Evolutionary conservation across 2,888 invertebrate species (phyloP).

Genomic region (Ceratothoa steindachneri): DNA sequence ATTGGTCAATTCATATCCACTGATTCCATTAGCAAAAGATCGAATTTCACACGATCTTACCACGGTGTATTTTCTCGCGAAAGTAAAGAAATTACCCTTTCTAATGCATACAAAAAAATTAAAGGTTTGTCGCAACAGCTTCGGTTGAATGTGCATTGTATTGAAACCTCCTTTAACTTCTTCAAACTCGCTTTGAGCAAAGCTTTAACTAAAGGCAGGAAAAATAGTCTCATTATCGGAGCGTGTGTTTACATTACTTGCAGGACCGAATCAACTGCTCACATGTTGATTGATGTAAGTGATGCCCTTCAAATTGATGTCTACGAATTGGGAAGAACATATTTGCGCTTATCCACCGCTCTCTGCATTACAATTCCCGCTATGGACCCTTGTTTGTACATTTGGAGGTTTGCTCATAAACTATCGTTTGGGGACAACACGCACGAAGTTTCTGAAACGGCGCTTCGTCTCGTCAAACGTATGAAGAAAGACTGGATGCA

Average conservation of each 20-base stretch:
- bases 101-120: slow-evolving; percentile 81
- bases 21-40: slow-evolving; percentile 72
- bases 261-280: slow-evolving; percentile 87
- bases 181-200: slow-evolving; percentile 83
- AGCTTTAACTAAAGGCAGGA: slow-evolving; percentile 84
- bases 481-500: slow-evolving; percentile 99
- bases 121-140: slow-evolving; percentile 80
- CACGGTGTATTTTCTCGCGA: slow-evolving; percentile 65
- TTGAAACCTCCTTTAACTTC: slow-evolving; percentile 88
- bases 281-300: slow-evolving; percentile 93
- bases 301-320: slow-evolving; percentile 96
- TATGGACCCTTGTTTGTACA: slow-evolving; percentile 91
- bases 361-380: slow-evolving; percentile 85
- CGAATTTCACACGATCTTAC: slow-evolving; percentile 49
- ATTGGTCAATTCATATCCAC: slow-evolving; percentile 90
- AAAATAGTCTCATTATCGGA: slow-evolving; percentile 83
- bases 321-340: slow-evolving; percentile 88
- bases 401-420: slow-evolving; percentile 88
- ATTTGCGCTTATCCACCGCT: slow-evolving; percentile 79
- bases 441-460: slow-evolving; percentile 92
- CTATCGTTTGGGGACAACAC: slow-evolving; percentile 87
- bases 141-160: slow-evolving; percentile 79
- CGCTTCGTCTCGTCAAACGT: slow-evolving; percentile 83
- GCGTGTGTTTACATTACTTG: slow-evolving; percentile 98
- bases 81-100: slow-evolving; percentile 84